phyloP scores from a whole-genome alignment of 1,140 invertebrate species.

The Drosophila insularis region DNA sequence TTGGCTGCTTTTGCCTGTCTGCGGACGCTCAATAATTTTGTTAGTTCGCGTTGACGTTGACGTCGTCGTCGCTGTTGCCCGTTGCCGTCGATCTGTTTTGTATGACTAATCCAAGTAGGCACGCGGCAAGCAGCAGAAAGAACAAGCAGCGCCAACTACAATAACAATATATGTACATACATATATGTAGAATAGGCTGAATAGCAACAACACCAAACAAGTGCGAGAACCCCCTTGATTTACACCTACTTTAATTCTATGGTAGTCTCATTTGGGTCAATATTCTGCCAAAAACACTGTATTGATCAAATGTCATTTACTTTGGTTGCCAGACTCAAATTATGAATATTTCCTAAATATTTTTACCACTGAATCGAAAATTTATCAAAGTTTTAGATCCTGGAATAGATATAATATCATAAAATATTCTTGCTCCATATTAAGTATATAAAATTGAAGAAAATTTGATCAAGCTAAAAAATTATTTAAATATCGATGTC shows the following conservation, averaged over 20 bases:
- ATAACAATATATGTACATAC: slow-evolving; percentile 64
- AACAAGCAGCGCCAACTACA: slow-evolving; percentile 68
- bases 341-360: no score
- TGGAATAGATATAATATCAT: no score
- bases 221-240: slow-evolving; percentile 43
- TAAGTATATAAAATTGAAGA: no score
- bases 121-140: slow-evolving; percentile 65
- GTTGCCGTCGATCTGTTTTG: slow-evolving; percentile 39
- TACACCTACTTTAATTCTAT: background rate
- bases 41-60: slow-evolving; percentile 2
- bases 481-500: no score
- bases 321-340: no score
- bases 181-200: slow-evolving; percentile 63
- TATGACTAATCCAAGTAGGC: slow-evolving; percentile 73
- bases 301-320: no score
- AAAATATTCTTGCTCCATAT: no score
- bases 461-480: no score
- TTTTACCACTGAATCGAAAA: no score
- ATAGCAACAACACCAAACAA: slow-evolving; percentile 49
- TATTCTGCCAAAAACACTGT: background rate
- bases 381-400: no score
- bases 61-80: slow-evolving; percentile 38
- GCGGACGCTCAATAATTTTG: slow-evolving; percentile 11
- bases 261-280: background rate
- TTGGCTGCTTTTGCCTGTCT: slow-evolving; percentile 60